A percentile compares a stretch with the other conserved stretches of the same genome.
These are phyloP conservation scores for Ectemnius cavifrons DNA, from an alignment of 2,888 invertebrate species.

Conservation along the genomic window DNA sequence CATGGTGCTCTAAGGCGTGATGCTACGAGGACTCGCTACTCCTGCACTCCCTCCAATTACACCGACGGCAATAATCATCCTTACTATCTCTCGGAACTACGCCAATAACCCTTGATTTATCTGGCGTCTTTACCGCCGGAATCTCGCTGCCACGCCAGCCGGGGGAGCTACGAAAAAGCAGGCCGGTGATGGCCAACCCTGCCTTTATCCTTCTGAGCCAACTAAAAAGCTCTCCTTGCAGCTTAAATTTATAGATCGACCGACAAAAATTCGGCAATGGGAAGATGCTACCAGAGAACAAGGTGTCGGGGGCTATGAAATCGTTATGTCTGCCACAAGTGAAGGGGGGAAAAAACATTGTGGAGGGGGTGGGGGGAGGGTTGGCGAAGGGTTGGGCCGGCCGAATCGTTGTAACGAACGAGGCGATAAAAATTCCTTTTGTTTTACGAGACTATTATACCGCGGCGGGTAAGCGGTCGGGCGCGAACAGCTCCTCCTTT, in stretches of 20 bases:
- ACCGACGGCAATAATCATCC: not conserved
- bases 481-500: not conserved
- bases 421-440: constrained; percentile 41
- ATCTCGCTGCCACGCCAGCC: not conserved
- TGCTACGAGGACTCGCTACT: constrained; percentile 9
- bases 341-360: constrained; percentile 15
- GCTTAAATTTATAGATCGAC: constrained; percentile 13
- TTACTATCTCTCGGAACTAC: not conserved
- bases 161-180: not conserved
- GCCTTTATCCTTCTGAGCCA: not conserved
- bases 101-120: constrained; percentile 6
- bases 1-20: constrained; percentile 14
- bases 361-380: not conserved
- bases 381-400: too few relatives aligned
- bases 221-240: not conserved
- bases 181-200: too few relatives aligned
- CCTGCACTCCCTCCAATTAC: constrained; percentile 19
- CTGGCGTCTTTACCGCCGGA: not conserved
- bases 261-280: constrained; percentile 23
- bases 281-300: constrained; percentile 22
- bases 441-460: constrained; percentile 27
- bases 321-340: constrained; percentile 20
- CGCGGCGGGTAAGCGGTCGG: not conserved
- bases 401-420: constrained; percentile 31
- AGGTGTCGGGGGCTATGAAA: constrained; percentile 20